Percentiles rank a stretch among this genome's conserved stretches.
Evolutionary conservation across 64 coral and sea anemone genomes (phyloP).

Genomic region (Anthopleura sola): DNA sequence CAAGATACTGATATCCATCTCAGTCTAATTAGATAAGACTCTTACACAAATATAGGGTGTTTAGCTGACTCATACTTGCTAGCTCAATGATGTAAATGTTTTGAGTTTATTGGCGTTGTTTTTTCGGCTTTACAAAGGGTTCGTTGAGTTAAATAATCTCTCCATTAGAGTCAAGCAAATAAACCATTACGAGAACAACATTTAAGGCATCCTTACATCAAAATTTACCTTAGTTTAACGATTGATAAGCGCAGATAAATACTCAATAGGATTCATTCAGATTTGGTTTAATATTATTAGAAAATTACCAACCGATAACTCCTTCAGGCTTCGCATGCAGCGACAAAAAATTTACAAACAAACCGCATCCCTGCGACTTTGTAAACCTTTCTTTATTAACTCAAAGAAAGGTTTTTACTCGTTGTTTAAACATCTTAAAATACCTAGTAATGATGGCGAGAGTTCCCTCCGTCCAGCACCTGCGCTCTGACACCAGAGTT

Average conservation of each 20-base stretch:
- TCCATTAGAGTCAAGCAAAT: neutral
- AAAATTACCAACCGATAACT: neutral
- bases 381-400: neutral
- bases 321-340: neutral
- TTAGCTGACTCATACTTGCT: neutral
- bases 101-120: neutral
- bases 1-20: neutral
- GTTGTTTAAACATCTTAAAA: neutral
- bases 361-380: neutral
- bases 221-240: neutral
- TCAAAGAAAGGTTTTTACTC: neutral
- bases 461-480: neutral
- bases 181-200: neutral
- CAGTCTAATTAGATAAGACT: conserved; percentile 9
- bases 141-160: neutral
- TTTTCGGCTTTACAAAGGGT: neutral
- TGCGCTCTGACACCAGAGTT: neutral
- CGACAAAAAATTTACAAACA: neutral
- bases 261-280: neutral
- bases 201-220: neutral
- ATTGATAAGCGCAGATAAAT: neutral
- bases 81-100: neutral
- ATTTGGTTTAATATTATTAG: too few relatives aligned
- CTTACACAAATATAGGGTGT: conserved; percentile 3
- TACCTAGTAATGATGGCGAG: neutral